Base-by-base conservation (phyloP, 2,797 vertebrate genomes). In the Crocidura indochinensis region DNA sequence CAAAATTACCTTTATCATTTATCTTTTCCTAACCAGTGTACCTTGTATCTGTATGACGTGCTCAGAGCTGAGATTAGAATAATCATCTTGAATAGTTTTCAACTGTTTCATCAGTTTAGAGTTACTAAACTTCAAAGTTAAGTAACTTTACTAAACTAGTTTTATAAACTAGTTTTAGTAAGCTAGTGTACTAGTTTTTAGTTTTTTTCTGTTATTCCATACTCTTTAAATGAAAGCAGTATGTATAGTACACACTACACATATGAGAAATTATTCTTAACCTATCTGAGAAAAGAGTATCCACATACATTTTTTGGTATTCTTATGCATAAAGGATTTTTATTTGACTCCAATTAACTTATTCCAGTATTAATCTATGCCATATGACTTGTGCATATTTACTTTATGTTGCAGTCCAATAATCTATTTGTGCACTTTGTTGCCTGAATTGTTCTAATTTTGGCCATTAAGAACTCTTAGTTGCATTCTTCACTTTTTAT, bases 221-320 rank as follows among this genome's bases (percentile, higher is more conserved):
- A 56, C 6, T 68, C 53, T 73, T 79, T 53, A 47, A 79, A 79
- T 67, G 11, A 74, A 87, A 46, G 10, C 64, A 56, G 7, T 10
- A 7, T 27, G 17, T 22, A 9, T 27, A 86, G 64, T 31, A 26
- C 22, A 51, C n/a, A 77, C 49, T 53, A 69, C n/a, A n/a, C 10
- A 49, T 69, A 15, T 62, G 22, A 49, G 4, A 29, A 78, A 31
- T 47, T 19, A 27, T 20, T 64, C 38, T 38, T 17, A 6, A 80
- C 17, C 14, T 38, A 38, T 38, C 38, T 38, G 87, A 24, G 19
- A 19, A 51, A 19, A 51, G 22, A 38, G 2, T 68, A 27, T 11
- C 51, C 78, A 56, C 2, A 26, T 51, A 79, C 68, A 84, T 46
- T 79, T 74, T n/a, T 88, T 88, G 49, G 27, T 22, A 69, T 75